Conservation (phyloP, 2,113 vertebrate species). For the Etheostoma spectabile region DNA sequence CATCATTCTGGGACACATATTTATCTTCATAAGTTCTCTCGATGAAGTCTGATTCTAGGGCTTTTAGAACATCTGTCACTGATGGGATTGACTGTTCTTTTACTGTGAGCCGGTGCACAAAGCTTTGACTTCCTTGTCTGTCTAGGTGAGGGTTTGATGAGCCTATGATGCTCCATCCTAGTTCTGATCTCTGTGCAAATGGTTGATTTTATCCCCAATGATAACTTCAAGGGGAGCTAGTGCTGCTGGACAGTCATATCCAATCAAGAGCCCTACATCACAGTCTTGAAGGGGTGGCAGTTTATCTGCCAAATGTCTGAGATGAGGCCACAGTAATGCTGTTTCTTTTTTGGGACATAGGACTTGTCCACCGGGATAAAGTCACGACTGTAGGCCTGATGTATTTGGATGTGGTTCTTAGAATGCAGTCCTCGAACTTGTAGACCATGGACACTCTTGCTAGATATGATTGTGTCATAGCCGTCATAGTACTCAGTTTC, state of each 20-base stretch:
- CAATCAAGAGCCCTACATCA: conserved; percentile 33
- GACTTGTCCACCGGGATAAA: too few species aligned
- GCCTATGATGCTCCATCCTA: conserved; percentile 11
- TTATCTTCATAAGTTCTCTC: neutral
- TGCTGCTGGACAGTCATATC: conserved; percentile 18
- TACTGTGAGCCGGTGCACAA: conserved; percentile 18
- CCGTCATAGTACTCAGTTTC: conserved; percentile 35
- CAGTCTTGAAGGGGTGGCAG: conserved; percentile 41
- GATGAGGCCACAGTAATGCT: conserved; percentile 32
- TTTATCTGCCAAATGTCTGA: conserved; percentile 14
- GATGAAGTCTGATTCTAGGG: neutral
- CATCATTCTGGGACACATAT: conserved; percentile 4
- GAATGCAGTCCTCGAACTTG: conserved; percentile 20
- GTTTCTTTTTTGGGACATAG: conserved; percentile 17
- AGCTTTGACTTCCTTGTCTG: conserved; percentile 19
- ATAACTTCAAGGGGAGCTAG: too few species aligned
- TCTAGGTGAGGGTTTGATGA: conserved; percentile 20
- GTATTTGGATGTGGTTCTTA: neutral
- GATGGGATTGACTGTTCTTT: conserved; percentile 2
- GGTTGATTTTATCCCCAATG: neutral
- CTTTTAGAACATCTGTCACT: neutral
- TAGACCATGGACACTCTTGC: neutral
- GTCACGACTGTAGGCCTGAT: conserved; percentile 44
- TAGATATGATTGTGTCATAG: conserved; percentile 6
- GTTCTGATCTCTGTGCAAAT: conserved; percentile 1